A percentile compares a stretch with the other conserved stretches of the same genome.
Conservation (phyloP, 2,888 invertebrate species). For the Agriotes lineatus region DNA sequence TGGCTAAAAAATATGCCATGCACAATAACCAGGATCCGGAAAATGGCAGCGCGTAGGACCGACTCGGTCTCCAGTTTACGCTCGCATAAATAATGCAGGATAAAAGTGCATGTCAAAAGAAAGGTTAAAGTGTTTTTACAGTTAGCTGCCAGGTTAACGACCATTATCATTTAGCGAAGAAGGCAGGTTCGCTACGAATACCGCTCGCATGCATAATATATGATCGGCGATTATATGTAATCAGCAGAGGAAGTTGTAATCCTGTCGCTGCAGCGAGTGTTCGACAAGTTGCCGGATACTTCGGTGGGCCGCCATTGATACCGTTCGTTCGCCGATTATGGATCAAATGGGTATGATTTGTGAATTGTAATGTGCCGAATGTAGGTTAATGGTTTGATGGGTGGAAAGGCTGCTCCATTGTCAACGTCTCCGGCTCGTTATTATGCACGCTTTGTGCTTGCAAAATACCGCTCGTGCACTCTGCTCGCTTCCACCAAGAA, state of each 20-base stretch:
- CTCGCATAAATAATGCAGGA: slow-evolving; percentile 26
- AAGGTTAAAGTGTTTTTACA: slow-evolving; percentile 37
- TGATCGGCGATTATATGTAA: slow-evolving; percentile 32
- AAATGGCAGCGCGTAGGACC: neutral
- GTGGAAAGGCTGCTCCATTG: slow-evolving; percentile 8
- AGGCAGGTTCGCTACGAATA: slow-evolving; percentile 15
- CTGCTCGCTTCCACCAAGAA: neutral
- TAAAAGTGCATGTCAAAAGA: slow-evolving; percentile 34
- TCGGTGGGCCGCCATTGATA: neutral
- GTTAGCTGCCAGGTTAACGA: slow-evolving; percentile 45
- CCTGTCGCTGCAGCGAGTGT: slow-evolving; percentile 7
- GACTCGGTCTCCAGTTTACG: neutral
- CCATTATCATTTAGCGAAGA: slow-evolving; percentile 37
- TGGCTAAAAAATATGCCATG: neutral
- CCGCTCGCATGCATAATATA: slow-evolving; percentile 32
- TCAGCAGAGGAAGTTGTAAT: slow-evolving; percentile 25
- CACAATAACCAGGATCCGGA: neutral
- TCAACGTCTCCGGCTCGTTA: neutral
- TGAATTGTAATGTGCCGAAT: slow-evolving; percentile 9
- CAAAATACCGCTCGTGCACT: slow-evolving; percentile 10
- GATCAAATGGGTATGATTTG: slow-evolving; percentile 11
- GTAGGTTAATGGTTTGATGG: slow-evolving; percentile 18
- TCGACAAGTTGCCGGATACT: neutral
- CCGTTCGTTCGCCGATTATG: slow-evolving; percentile 8
- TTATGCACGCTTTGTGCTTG: slow-evolving; percentile 13